phyloP scores from a whole-genome alignment of 2,888 invertebrate species.

The Lasioglossum calceatum region DNA sequence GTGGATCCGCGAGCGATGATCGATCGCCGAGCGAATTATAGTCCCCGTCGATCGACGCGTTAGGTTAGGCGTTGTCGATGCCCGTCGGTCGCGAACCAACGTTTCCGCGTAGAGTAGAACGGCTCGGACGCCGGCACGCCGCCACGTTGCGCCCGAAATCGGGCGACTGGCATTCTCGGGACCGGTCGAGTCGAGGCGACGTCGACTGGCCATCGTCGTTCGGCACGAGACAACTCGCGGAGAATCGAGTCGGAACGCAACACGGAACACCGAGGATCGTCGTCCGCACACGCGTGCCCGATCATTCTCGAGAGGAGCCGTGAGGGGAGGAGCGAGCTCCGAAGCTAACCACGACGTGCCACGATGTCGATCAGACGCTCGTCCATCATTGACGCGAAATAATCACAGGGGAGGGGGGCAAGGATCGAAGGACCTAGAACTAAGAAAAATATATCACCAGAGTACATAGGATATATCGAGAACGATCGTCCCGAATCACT shows the following conservation, averaged over 20 bases:
- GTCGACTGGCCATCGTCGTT: background rate
- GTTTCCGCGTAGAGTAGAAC: constrained; percentile 65
- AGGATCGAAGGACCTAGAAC: background rate
- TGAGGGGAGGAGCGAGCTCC: background rate
- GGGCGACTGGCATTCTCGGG: background rate
- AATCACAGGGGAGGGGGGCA: background rate
- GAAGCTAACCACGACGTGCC: background rate
- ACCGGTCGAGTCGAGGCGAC: background rate
- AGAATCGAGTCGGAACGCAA: background rate
- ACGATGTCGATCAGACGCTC: background rate
- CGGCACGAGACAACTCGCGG: background rate
- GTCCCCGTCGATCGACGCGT: constrained; percentile 33
- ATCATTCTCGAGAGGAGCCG: background rate
- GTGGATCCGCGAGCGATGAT: constrained; percentile 43
- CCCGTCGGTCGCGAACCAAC: constrained; percentile 41
- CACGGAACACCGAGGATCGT: background rate
- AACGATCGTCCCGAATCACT: background rate
- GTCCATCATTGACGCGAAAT: background rate
- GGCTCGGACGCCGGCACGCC: constrained; percentile 1
- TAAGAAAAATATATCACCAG: background rate
- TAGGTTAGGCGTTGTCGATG: constrained; percentile 59
- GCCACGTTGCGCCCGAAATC: constrained; percentile 27
- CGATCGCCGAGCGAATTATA: constrained; percentile 20
- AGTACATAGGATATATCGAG: background rate
- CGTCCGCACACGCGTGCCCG: constrained; percentile 6